Evolutionary conservation across 1,140 invertebrate species (phyloP), one percentile per base, ranked within the genome.

Genomic region (Oncopodura yosiiana): DNA sequence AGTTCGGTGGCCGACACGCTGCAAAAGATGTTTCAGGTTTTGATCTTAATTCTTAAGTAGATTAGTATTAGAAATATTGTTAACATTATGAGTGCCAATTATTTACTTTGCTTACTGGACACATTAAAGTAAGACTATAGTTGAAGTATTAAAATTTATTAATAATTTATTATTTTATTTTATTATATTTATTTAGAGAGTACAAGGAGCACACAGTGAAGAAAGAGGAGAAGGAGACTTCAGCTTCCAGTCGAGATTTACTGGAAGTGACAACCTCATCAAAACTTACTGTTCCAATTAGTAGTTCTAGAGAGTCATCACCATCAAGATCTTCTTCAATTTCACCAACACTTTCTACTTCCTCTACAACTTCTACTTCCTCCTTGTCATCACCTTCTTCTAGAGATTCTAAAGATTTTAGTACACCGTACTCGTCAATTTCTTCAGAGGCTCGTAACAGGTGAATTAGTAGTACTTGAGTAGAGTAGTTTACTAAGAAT

Each of bases 1-100:
- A 74, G 86, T 89, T 56, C 78, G 88, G 61, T 91, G 88, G 85
- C 89, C 89, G 14, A 93, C 87, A 36, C 76, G 87, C 60, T 93
- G 89, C 73, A 92, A 92, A 74, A 74, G 88, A 61, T 94, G 89
- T 71, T 93, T 92, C 75, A 83, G 88, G 77, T 82, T 11, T 44
- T 26, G 6, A 9, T 16, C 9, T 39, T 39, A 18, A 39, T 12
- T 18, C 38, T 6, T 39, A 37, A 30, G 11, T 37, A 48, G 19
- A 38, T 46, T 36, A 48, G 12, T 23, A 54, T 12, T 6, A 24
- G 14, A 9, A 49, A 26, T 46, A 45, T n/a, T n/a, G n/a, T n/a
- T n/a, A n/a, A n/a, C 55, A 43, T 19, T 14, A 9, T 18, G 18
- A 8, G 6, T 42, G 39, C 16, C 32, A 44, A 24, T 49, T 24